Evolutionary conservation across 2,888 invertebrate species (phyloP), one percentile per base, ranked within the genome.

Genomic region (Mystacides longicornis): DNA sequence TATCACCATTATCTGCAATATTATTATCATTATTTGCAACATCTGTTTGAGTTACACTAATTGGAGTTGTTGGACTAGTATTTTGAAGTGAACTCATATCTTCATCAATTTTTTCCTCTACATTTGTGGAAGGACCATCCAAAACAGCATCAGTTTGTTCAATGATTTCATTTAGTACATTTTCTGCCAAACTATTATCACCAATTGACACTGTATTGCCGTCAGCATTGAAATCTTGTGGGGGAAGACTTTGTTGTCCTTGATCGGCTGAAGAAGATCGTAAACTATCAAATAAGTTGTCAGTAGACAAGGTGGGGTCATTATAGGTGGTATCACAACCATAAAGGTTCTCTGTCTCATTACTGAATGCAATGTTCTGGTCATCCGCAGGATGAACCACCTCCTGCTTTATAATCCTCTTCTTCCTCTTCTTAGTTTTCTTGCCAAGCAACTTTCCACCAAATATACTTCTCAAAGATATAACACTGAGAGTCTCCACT

Each of bases 381-480:
- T n/a, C n/a, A n/a, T n/a, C n/a, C n/a, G n/a, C n/a, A n/a, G n/a
- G n/a, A n/a, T n/a, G n/a, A n/a, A n/a, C n/a, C n/a, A n/a, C n/a
- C 14, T 31, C 14, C 31, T 31, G 7, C 14, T 31, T 31, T 7
- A 7, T 31, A 7, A 9, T 31, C 9, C 20, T 45, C 14, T 45
- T 45, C 45, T 45, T 45, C 19, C 56, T 58, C 5, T 31, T 16
- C 14, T 19, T 46, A 2, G 33, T 49, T 37, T 53, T 53, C 66
- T 73, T 45, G 64, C 68, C 0, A 70, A 71, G 0, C 71, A 68
- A 63, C 51, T 65, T 67, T 2, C 63, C 62, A 0, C 74, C 72
- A 64, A 71, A 73, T 47, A 75, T 64, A 0, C 67, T 69, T 54
- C 71, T 71, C 0, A 76, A 54, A 0, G 69, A 56, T 0, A 75